These are phyloP conservation scores for Bombyx huttoni DNA, from an alignment of 2,888 invertebrate species.

Conservation along the genomic window DNA sequence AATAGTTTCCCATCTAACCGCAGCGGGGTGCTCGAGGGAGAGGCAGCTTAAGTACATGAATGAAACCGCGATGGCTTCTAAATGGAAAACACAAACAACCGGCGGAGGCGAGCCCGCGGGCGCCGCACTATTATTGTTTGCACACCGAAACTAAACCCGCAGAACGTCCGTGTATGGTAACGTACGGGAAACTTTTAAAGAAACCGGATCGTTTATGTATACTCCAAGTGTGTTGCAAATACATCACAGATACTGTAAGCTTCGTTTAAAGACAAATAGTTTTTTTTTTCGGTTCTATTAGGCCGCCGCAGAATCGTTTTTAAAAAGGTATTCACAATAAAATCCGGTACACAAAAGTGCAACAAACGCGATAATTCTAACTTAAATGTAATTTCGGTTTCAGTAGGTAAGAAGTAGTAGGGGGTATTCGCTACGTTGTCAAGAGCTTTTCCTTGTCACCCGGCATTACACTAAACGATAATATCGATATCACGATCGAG, in stretches of 20 bases:
- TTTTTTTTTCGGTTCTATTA: too few species aligned
- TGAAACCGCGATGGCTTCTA: slow-evolving; percentile 43
- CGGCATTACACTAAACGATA: slow-evolving; percentile 67
- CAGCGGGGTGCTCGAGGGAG: slow-evolving; percentile 15
- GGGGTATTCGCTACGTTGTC: slow-evolving; percentile 26
- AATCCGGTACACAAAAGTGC: neutral
- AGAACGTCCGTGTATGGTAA: slow-evolving; percentile 15
- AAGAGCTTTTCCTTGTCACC: slow-evolving; percentile 69
- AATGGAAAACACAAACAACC: slow-evolving; percentile 62
- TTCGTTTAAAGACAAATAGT: neutral
- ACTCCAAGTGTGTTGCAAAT: slow-evolving; percentile 11
- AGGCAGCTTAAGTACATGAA: slow-evolving; percentile 24
- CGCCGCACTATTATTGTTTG: slow-evolving; percentile 63
- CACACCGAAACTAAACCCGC: slow-evolving; percentile 47
- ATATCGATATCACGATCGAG: slow-evolving; percentile 54
- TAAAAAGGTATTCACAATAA: neutral
- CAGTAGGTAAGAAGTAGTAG: slow-evolving; percentile 13
- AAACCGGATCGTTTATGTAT: slow-evolving; percentile 14
- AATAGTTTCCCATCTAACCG: slow-evolving; percentile 11
- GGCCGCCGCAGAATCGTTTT: too few species aligned
- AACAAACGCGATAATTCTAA: neutral
- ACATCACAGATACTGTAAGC: neutral
- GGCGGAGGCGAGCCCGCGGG: slow-evolving; percentile 34
- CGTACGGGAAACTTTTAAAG: slow-evolving; percentile 34
- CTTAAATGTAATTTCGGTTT: neutral